phyloP scores from a whole-genome alignment of 92 coral and sea anemone species.

The Plumapathes pennacea region DNA sequence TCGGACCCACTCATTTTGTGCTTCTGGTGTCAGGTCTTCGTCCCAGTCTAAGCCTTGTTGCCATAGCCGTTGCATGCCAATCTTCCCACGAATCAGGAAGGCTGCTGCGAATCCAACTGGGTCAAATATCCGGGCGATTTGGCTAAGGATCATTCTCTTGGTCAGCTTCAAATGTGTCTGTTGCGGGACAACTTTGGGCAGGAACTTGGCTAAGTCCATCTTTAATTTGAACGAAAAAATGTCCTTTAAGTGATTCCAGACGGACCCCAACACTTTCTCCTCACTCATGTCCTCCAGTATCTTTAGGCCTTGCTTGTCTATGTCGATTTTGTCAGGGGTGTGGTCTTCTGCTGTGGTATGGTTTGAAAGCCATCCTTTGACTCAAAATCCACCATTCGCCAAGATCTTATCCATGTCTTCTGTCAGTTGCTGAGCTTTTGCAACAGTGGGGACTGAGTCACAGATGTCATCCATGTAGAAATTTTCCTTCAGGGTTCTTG shows the following conservation, averaged over 20 bases:
- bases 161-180: too few species aligned
- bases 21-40: conserved; percentile 31
- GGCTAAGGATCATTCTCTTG: conserved; percentile 10
- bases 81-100: conserved; percentile 36
- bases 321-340: background rate
- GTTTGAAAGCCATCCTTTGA: conserved; percentile 41
- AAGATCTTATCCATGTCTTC: conserved; percentile 27
- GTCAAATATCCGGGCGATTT: conserved; percentile 58
- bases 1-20: conserved; percentile 22
- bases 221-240: conserved; percentile 11
- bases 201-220: background rate
- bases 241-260: conserved; percentile 5
- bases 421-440: conserved; percentile 38
- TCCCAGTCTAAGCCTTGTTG: conserved; percentile 48
- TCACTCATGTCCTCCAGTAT: background rate
- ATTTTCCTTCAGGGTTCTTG: conserved; percentile 19
- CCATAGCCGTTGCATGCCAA: conserved; percentile 33
- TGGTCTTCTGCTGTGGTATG: background rate
- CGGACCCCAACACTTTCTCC: conserved; percentile 21
- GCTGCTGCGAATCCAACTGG: conserved; percentile 55
- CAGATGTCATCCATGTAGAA: conserved; percentile 48
- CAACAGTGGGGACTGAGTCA: conserved; percentile 16
- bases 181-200: background rate
- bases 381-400: conserved; percentile 15
- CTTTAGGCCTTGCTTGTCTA: conserved; percentile 1